Conservation (phyloP, 2,113 vertebrate species). For the Heterocephalus glaber region DNA sequence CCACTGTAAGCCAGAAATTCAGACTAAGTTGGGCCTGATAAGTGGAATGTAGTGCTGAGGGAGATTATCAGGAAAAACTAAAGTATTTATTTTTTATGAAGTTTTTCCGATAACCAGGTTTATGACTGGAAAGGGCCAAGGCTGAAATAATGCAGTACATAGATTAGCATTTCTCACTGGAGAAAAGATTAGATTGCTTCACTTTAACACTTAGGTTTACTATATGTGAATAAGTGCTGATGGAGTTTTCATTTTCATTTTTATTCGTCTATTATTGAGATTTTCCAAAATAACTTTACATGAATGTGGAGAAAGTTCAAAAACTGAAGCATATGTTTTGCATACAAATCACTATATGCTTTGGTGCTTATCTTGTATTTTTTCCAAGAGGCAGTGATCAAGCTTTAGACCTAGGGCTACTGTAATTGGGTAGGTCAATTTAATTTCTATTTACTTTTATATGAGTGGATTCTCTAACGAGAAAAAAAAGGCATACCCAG, state of each 20-base stretch:
- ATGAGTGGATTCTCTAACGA: not conserved
- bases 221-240: not conserved
- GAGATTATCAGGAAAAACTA: conserved; percentile 80
- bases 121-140: conserved; percentile 79
- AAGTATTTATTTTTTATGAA: conserved; percentile 82
- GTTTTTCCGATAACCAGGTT: conserved; percentile 79
- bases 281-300: conserved; percentile 33
- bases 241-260: conserved; percentile 48
- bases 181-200: conserved; percentile 59
- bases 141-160: conserved; percentile 60
- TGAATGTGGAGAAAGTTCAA: conserved; percentile 28
- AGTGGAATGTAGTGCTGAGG: conserved; percentile 74
- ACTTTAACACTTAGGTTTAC: conserved; percentile 15
- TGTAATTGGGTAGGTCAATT: not conserved
- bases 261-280: conserved; percentile 37
- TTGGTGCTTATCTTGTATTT: conserved; percentile 50
- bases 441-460: not conserved
- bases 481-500: not conserved
- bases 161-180: conserved; percentile 72
- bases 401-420: not conserved
- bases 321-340: conserved; percentile 48
- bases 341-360: not conserved
- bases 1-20: conserved; percentile 48
- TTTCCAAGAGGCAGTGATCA: conserved; percentile 29
- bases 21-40: conserved; percentile 66